Conservation (phyloP, 2,797 vertebrate species). For the Microctenopoma lineatum region DNA sequence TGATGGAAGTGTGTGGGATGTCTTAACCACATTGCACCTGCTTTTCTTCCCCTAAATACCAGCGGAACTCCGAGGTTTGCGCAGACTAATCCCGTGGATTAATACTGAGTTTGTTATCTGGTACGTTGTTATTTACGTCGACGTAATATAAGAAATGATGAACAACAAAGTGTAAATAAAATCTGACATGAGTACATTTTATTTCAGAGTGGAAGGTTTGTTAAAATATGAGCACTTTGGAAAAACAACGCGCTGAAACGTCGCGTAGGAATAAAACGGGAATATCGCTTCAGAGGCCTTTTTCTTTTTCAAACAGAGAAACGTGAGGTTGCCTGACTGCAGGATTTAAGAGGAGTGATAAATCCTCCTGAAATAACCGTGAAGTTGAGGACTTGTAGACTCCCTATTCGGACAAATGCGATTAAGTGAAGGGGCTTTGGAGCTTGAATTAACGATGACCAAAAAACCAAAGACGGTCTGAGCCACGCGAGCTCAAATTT, state of each 20-base stretch:
- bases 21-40: constrained; percentile 50
- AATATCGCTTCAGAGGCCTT: background rate
- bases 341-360: constrained; percentile 58
- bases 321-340: constrained; percentile 33
- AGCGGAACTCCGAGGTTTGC: background rate
- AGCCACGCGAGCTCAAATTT: constrained; percentile 13
- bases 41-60: constrained; percentile 17
- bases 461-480: constrained; percentile 44
- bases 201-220: background rate
- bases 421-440: constrained; percentile 79
- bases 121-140: background rate
- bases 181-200: background rate
- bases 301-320: background rate
- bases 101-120: constrained; percentile 9
- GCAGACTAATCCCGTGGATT: constrained; percentile 28
- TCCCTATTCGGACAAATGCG: constrained; percentile 81
- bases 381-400: constrained; percentile 76
- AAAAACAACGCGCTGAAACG: background rate
- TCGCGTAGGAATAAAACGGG: background rate
- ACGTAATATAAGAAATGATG: background rate
- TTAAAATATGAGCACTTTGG: background rate
- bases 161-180: background rate
- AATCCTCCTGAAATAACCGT: constrained; percentile 83
- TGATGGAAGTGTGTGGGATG: background rate
- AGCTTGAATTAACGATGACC: constrained; percentile 59